A percentile compares a stretch with the other conserved stretches of the same genome.
phyloP scores from a whole-genome alignment of 2,797 vertebrate species.

The Poecilia velifera region DNA sequence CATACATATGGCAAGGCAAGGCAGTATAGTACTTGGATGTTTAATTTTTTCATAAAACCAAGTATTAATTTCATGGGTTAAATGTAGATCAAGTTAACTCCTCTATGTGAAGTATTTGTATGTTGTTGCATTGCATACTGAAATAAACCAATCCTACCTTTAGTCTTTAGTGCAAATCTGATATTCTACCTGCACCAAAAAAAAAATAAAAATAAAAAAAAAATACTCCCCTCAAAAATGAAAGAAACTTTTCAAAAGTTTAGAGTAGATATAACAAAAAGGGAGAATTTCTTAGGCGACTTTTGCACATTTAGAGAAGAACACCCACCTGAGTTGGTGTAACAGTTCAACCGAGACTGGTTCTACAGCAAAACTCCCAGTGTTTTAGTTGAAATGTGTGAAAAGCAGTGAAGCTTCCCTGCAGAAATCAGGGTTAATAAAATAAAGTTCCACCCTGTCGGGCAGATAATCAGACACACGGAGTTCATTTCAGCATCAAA shows the following conservation, averaged over 20 bases:
- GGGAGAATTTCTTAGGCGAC: background rate
- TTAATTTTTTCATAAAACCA: background rate
- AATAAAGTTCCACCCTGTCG: conserved; percentile 60
- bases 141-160: background rate
- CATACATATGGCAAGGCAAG: too few species aligned
- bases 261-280: background rate
- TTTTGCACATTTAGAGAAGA: conserved; percentile 6
- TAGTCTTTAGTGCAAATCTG: background rate
- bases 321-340: background rate
- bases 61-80: background rate
- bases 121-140: background rate
- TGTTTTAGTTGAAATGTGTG: conserved; percentile 10
- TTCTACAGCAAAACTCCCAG: background rate
- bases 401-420: conserved; percentile 57
- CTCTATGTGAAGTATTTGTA: background rate
- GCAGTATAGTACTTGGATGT: too few species aligned
- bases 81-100: background rate
- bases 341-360: conserved; percentile 1
- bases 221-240: too few species aligned
- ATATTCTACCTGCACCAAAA: background rate
- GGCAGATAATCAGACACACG: conserved; percentile 52
- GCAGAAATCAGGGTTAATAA: conserved; percentile 58
- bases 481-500: conserved; percentile 45
- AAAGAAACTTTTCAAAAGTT: conserved; percentile 1
- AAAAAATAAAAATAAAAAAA: background rate